Conservation (phyloP, 2,888 invertebrate genomes). For the Micoletzkya japonica region DNA sequence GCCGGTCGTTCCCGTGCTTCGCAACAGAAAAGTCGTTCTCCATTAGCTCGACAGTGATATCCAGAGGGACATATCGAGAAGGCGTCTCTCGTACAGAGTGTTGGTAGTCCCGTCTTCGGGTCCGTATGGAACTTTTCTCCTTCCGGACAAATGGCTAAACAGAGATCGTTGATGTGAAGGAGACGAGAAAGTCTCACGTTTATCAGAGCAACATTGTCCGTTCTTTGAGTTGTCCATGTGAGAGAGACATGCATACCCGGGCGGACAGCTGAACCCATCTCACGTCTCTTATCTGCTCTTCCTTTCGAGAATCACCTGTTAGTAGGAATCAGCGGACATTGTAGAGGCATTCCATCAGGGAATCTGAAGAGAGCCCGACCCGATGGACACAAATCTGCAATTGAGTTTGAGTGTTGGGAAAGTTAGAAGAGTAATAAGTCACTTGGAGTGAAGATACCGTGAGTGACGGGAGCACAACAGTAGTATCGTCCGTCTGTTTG, state of each 20-base stretch:
- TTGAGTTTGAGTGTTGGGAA: no score
- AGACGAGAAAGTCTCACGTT: slow-evolving; percentile 35
- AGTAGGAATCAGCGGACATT: slow-evolving; percentile 16
- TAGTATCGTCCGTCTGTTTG: slow-evolving; percentile 45
- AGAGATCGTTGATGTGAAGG: neutral
- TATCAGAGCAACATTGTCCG: slow-evolving; percentile 47
- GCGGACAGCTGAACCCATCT: slow-evolving; percentile 20
- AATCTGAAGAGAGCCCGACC: slow-evolving; percentile 45
- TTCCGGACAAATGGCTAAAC: slow-evolving; percentile 47
- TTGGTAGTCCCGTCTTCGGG: slow-evolving; percentile 43
- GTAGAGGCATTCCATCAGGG: slow-evolving; percentile 35
- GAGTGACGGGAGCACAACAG: slow-evolving; percentile 35
- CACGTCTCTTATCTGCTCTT: no score
- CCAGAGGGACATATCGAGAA: slow-evolving; percentile 48
- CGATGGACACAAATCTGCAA: slow-evolving; percentile 39
- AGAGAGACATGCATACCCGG: slow-evolving; percentile 37
- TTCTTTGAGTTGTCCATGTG: slow-evolving; percentile 45
- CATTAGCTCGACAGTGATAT: slow-evolving; percentile 37
- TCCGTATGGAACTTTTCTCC: slow-evolving; percentile 46
- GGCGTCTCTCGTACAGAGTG: slow-evolving; percentile 43
- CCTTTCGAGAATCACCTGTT: neutral
- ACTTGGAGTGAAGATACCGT: slow-evolving; percentile 39
- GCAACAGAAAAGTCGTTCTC: slow-evolving; percentile 14
- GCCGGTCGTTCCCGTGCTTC: slow-evolving; percentile 15
- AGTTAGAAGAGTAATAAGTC: neutral